Base-by-base conservation (phyloP, 2,113 vertebrate species). In the Saimiri boliviensis region DNA sequence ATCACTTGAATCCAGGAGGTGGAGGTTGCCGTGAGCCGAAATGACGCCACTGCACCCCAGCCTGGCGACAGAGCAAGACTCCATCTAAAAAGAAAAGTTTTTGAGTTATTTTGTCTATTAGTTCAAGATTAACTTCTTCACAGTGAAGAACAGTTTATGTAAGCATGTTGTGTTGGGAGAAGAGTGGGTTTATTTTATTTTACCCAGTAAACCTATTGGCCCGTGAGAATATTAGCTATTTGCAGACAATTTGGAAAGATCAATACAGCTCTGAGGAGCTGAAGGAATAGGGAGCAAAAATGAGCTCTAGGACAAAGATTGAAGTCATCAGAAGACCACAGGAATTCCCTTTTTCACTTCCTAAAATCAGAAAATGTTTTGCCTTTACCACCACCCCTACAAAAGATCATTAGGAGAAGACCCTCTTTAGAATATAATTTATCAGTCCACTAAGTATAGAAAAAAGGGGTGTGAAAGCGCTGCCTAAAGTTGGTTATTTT, bases 51-150 rank as follows among this genome's bases (percentile, higher is more conserved):
- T 58, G 56, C 8, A 9, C 56, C 25, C 52, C 52, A 52, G 52
- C 16, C 19, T 52, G 52, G 52, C 1, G 16, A 52, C 52, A 17
- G 52, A 52, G 52, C 1, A 1, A 52, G 52, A 52, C 16, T 17
- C 52, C 5, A 5, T 52, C 52, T 52, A 4, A 52, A 52, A 52
- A 63, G 14, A 63, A 63, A 30, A 32, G 27, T 32, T 12, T 14
- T 63, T 32, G 68, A n/a, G 40, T 91, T 30, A 54, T 79, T 91
- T 87, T 42, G 60, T 97, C 76, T 87, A 19, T 83, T 93, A 54
- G 82, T 86, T 87, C 68, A 82, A 96, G 25, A 54, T 86, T 91
- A 76, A 27, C 66, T 76, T 68, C 40, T 85, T 90, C 66, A 76
- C 7, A 87, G 6, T 63, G n/a, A 83, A 95, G 32, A 37, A 16